Percentiles rank a stretch among this genome's conserved stretches.
These are phyloP conservation scores for Lochmaea capreae DNA, from an alignment of 2,888 invertebrate species.

Conservation along the genomic window DNA sequence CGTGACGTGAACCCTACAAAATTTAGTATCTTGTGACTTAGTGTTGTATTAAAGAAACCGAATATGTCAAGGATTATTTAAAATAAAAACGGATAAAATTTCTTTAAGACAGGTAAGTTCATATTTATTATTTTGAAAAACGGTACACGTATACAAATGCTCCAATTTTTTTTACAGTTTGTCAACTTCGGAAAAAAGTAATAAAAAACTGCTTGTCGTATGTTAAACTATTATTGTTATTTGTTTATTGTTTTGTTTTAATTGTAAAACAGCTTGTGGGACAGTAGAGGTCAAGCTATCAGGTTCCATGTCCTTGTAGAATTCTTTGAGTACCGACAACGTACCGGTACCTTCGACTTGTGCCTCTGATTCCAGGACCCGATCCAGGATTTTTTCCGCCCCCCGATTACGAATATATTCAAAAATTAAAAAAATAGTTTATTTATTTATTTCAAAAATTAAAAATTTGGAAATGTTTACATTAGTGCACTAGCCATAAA, in stretches of 20 bases:
- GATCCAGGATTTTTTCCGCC: conserved; percentile 1
- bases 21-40: conserved; percentile 21
- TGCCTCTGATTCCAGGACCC: conserved; percentile 30
- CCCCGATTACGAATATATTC: not conserved
- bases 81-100: conserved; percentile 7
- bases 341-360: conserved; percentile 34
- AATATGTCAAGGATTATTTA: conserved; percentile 41
- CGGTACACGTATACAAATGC: conserved; percentile 46
- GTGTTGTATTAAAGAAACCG: conserved; percentile 15
- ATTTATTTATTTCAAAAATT: not conserved
- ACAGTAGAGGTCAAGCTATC: conserved; percentile 38
- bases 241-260: conserved; percentile 7
- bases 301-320: conserved; percentile 43
- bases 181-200: conserved; percentile 33
- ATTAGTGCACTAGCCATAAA: no score
- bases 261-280: conserved; percentile 10
- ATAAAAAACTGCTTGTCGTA: conserved; percentile 11
- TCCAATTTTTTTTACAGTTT: conserved; percentile 38
- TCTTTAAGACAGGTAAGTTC: conserved; percentile 29
- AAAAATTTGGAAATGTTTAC: no score
- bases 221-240: conserved; percentile 18
- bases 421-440: not conserved
- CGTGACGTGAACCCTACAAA: conserved; percentile 24
- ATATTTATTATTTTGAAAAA: conserved; percentile 29
- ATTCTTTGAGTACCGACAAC: conserved; percentile 37